Evolutionary conservation across 2,797 vertebrate species (phyloP), one percentile per base, ranked within the genome.

Genomic region (Neopelma chrysocephalum): DNA sequence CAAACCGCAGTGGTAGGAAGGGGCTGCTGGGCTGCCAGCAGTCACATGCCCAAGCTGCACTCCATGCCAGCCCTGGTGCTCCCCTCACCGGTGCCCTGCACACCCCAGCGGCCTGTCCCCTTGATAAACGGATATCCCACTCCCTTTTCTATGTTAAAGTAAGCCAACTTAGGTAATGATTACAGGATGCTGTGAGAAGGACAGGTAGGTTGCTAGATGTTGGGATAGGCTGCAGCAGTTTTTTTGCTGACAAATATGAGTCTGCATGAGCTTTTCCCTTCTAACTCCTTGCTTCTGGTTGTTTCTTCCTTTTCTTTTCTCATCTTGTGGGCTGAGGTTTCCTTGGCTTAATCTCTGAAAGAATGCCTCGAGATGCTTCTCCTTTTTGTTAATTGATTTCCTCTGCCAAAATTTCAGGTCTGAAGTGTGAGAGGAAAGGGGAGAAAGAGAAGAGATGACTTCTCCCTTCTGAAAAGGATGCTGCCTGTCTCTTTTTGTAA

Each of bases 1-100:
- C 53, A 40, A 50, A 42, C 42, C 0, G 0, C 60, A 47, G 25
- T 20, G 42, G 9, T 12, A 27, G 43, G n/a, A 73, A 58, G 20
- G 29, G 40, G 25, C 1, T 5, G 51, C 45, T 0, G 1, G 43
- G 58, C 60, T 70, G n/a, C 38, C 16, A 6, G 64, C 54, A 68
- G 71, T 31, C 43, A 36, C 0, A 0, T 58, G 42, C 23, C 48
- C 3, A 5, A 36, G 32, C 61, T 71, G 32, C 27, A 29, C 18
- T 50, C 48, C 19, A 20, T 9, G 5, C 12, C 40, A 64, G 27
- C 23, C 36, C 36, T 2, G 0, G 12, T 48, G 40, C 25, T n/a
- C 56, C 25, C 34, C 17, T 31, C 14, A 21, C 13, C 23, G 38
- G 12, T 26, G 12, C 15, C n/a, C 20, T 32, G 34, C 2, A 22